Evolutionary conservation across 2,113 vertebrate genomes (phyloP).

Genomic region (Callospermophilus lateralis): DNA sequence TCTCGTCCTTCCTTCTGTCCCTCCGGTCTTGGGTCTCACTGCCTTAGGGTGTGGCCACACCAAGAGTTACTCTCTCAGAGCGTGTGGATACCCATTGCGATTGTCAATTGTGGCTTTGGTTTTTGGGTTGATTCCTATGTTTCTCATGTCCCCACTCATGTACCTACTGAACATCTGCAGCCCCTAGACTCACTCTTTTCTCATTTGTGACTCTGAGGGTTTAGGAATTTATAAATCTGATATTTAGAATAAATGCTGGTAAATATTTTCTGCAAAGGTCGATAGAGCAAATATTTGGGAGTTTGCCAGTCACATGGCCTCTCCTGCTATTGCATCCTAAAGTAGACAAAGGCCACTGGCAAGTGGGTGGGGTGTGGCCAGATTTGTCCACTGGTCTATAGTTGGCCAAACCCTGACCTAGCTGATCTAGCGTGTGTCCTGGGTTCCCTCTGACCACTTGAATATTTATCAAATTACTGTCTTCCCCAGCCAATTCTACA

Average conservation of each 20-base stretch:
- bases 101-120: accelerated
- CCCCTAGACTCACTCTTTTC: neutral
- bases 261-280: neutral
- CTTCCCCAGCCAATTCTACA: neutral
- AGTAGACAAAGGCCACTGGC: no score
- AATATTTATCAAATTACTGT: neutral
- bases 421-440: neutral
- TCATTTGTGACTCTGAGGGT: neutral
- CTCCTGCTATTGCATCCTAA: accelerated
- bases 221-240: neutral
- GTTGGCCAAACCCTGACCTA: neutral
- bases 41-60: neutral
- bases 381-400: neutral
- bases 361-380: neutral
- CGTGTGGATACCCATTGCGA: accelerated
- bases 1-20: no score
- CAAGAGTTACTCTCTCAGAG: no score
- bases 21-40: neutral
- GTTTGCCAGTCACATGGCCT: neutral
- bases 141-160: accelerated
- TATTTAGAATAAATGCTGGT: no score
- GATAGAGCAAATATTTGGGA: neutral
- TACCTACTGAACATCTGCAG: neutral
- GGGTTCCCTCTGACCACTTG: no score
- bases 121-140: no score